Evolutionary conservation across 2,888 invertebrate species (phyloP).

Genomic region (Sminthurinus aureus): DNA sequence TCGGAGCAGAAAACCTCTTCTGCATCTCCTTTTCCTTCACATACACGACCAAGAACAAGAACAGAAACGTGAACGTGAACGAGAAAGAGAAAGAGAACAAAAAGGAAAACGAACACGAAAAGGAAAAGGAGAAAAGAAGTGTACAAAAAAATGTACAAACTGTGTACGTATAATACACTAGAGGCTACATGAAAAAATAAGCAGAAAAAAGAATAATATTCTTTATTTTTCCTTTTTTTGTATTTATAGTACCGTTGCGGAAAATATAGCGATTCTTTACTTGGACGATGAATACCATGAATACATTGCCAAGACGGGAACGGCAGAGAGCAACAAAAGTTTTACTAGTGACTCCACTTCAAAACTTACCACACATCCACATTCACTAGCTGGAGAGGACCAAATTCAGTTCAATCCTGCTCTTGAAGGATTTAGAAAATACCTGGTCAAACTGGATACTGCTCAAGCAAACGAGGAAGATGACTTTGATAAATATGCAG

Average conservation of each 20-base stretch:
- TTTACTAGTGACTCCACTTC: background rate
- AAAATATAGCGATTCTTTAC: constrained; percentile 33
- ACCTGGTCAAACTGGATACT: constrained; percentile 20
- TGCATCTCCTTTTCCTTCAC: background rate
- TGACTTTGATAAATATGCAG: constrained; percentile 26
- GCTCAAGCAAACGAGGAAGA: background rate
- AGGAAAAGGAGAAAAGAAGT: background rate
- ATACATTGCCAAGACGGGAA: constrained; percentile 19
- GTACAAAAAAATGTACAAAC: background rate
- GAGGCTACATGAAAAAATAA: background rate
- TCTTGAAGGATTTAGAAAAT: constrained; percentile 36
- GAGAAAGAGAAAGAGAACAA: background rate
- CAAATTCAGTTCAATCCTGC: constrained; percentile 27
- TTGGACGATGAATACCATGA: constrained; percentile 32
- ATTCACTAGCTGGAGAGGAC: constrained; percentile 12
- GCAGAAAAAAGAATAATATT: constrained; percentile 4
- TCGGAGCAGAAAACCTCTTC: no score
- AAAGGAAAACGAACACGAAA: background rate
- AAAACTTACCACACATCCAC: constrained; percentile 13
- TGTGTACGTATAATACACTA: background rate
- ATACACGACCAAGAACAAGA: background rate
- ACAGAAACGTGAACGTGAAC: background rate
- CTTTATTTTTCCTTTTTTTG: background rate
- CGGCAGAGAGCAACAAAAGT: background rate
- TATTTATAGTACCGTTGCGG: constrained; percentile 1